Evolutionary conservation across 2,888 invertebrate genomes (phyloP), one percentile per base, ranked within the genome.

Genomic region (Tethea ocularis): DNA sequence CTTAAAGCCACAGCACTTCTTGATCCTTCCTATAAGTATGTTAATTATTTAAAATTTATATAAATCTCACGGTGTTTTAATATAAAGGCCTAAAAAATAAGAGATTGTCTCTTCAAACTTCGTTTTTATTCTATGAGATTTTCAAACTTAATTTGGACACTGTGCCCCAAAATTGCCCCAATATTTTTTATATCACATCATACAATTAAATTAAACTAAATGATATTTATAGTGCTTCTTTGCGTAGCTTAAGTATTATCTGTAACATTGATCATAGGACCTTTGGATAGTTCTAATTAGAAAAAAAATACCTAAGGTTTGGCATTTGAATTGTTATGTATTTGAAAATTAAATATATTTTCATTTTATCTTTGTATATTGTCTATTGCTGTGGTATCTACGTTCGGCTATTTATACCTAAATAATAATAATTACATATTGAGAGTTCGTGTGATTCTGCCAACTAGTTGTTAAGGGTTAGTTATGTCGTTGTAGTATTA

Each of bases 401-500:
- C 69, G 63, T 69, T 69, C 69, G 68, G 63, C 55, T 26, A 24
- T 52, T 56, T 52, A 33, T 59, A 59, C 57, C 51, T 64, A 66
- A 67, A 58, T 62, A 64, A 65, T 62, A 46, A 46, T 20, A 10
- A 46, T 46, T 20, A 20, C 20, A 10, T 46, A 46, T 46, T 46
- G 46, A 46, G 20, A 70, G 67, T 78, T 74, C 61, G 75, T 75
- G 73, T 77, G 74, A 75, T 68, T 82, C 68, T 77, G 82, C 82
- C 79, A 83, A 80, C 62, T 85, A 84, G 77, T 60, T 66, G 53
- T 68, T 80, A 82, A 80, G 77, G 64, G 68, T 77, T 79, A 78
- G 78, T 69, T 74, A 62, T 72, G 78, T 78, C 68, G 66, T 72
- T 80, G 64, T 77, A 74, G 73, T 69, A 66, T 63, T 64, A 64